phyloP scores from a whole-genome alignment of 2,888 invertebrate genomes.

The Laspeyria flexula region DNA sequence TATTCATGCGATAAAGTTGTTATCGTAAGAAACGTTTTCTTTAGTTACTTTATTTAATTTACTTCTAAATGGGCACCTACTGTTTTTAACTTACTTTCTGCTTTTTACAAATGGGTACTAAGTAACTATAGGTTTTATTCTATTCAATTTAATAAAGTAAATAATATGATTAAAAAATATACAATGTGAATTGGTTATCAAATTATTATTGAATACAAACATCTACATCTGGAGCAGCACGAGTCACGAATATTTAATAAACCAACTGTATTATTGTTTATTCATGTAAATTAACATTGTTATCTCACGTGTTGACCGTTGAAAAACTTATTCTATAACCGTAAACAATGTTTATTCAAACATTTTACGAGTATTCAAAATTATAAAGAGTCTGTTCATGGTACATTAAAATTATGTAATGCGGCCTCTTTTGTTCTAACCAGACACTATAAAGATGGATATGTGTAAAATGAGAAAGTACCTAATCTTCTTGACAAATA shows the following conservation, averaged over 20 bases:
- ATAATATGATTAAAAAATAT: too few relatives aligned
- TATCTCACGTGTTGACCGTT: background rate
- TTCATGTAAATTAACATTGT: background rate
- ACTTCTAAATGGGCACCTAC: background rate
- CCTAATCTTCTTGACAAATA: too few relatives aligned
- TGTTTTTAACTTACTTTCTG: too few relatives aligned
- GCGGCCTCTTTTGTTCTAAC: too few relatives aligned
- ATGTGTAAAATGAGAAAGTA: too few relatives aligned
- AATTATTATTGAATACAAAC: too few relatives aligned
- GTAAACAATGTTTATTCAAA: background rate
- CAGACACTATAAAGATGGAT: too few relatives aligned
- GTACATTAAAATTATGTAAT: constrained; percentile 1
- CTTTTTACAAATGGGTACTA: too few relatives aligned
- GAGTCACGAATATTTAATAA: background rate
- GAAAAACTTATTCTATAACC: background rate
- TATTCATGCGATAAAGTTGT: background rate
- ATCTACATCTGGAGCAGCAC: background rate
- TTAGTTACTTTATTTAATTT: background rate
- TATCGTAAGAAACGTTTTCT: background rate
- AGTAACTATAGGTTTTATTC: too few relatives aligned
- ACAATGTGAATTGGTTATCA: too few relatives aligned
- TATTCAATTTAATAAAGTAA: too few relatives aligned
- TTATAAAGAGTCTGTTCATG: background rate
- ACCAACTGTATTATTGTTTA: background rate
- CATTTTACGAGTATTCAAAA: background rate